phyloP scores from a whole-genome alignment of 2,888 invertebrate species.

The Dolichopus griseipennis region DNA sequence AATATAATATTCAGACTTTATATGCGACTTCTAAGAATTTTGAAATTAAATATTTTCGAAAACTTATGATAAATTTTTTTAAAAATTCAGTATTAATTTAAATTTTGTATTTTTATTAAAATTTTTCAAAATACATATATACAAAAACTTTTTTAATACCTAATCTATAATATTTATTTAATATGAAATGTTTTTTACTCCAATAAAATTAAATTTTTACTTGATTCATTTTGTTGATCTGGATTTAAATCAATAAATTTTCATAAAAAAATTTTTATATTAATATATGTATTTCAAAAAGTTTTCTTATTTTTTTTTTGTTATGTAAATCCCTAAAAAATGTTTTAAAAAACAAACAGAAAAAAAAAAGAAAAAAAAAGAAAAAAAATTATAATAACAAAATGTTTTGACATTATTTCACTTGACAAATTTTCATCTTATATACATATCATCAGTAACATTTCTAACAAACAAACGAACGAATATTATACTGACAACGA shows the following conservation, averaged over 20 bases:
- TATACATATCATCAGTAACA: background rate
- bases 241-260: background rate
- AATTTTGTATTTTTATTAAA: too few relatives aligned
- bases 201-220: background rate
- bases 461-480: too few relatives aligned
- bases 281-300: background rate
- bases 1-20: too few relatives aligned
- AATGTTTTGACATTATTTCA: background rate
- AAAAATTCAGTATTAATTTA: too few relatives aligned
- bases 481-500: background rate
- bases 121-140: too few relatives aligned
- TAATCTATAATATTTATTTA: too few relatives aligned
- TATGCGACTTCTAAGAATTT: too few relatives aligned
- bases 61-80: too few relatives aligned
- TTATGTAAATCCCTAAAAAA: background rate
- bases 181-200: too few relatives aligned
- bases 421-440: conserved; percentile 3
- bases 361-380: background rate
- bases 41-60: too few relatives aligned
- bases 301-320: too few relatives aligned
- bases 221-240: background rate
- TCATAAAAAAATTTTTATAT: background rate
- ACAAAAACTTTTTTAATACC: too few relatives aligned
- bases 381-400: background rate
- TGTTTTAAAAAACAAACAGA: background rate